Evolutionary conservation across 2,113 vertebrate genomes (phyloP).

Genomic region (Ailuropoda melanoleuca): DNA sequence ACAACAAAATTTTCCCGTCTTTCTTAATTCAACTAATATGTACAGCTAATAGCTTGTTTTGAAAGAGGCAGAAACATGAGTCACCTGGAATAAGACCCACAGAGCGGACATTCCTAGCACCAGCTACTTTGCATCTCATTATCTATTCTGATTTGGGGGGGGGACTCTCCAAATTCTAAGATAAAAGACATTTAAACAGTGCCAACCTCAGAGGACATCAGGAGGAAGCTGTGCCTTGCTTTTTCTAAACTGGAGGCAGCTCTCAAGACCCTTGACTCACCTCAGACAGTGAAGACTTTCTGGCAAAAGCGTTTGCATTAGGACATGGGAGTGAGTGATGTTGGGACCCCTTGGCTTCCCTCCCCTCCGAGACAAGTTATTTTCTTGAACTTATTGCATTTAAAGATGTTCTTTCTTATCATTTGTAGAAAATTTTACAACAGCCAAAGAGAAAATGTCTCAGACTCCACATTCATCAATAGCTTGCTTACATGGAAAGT

Average conservation of each 20-base stretch:
- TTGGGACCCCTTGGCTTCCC: not conserved
- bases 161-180: not conserved
- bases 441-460: constrained; percentile 56
- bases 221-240: not conserved
- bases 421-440: constrained; percentile 47
- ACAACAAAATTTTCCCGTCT: constrained; percentile 28
- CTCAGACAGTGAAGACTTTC: not conserved
- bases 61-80: constrained; percentile 64
- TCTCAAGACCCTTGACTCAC: constrained; percentile 48
- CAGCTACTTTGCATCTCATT: constrained; percentile 40
- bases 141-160: not conserved
- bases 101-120: not conserved
- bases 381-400: constrained; percentile 20
- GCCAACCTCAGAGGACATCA: not conserved
- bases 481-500: constrained; percentile 56
- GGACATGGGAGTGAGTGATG: not conserved
- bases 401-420: constrained; percentile 63
- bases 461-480: constrained; percentile 67
- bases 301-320: not conserved
- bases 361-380: not conserved
- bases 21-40: constrained; percentile 42
- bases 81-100: constrained; percentile 31
- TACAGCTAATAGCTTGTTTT: constrained; percentile 57
- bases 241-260: not conserved
- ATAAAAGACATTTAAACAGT: not conserved